Conservation (phyloP, 1,140 invertebrate species). For the Caenorhabditis briggsae region DNA sequence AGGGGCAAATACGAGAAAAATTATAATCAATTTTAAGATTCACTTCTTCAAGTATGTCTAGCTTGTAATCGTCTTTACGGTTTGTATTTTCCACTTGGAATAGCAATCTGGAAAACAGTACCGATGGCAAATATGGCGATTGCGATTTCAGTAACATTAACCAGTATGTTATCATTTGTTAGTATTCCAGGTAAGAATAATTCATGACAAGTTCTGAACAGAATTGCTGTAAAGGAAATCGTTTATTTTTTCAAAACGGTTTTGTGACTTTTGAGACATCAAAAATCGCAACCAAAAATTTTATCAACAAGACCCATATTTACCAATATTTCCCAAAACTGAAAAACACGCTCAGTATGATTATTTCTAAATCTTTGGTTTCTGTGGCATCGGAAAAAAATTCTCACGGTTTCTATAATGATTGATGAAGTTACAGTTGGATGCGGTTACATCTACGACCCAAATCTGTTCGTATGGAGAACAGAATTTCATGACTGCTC, state of each 20-base stretch:
- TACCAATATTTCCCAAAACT: too few relatives aligned
- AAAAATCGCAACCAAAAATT: too few relatives aligned
- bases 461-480: not conserved
- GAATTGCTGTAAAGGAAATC: too few relatives aligned
- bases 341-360: too few relatives aligned
- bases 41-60: not conserved
- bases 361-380: too few relatives aligned
- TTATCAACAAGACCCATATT: too few relatives aligned
- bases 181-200: not conserved
- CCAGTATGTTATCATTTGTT: not conserved
- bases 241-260: too few relatives aligned
- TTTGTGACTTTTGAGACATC: too few relatives aligned
- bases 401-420: not conserved
- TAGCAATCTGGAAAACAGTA: not conserved
- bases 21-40: not conserved
- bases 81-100: not conserved
- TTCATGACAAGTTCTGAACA: too few relatives aligned
- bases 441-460: not conserved
- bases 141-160: not conserved
- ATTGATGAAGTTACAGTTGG: not conserved
- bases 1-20: not conserved
- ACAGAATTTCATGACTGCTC: not conserved
- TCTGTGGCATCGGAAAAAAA: not conserved
- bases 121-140: not conserved
- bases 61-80: not conserved